phyloP scores from a whole-genome alignment of 2,797 vertebrate genomes.

The Hapalemur alaotrensis region DNA sequence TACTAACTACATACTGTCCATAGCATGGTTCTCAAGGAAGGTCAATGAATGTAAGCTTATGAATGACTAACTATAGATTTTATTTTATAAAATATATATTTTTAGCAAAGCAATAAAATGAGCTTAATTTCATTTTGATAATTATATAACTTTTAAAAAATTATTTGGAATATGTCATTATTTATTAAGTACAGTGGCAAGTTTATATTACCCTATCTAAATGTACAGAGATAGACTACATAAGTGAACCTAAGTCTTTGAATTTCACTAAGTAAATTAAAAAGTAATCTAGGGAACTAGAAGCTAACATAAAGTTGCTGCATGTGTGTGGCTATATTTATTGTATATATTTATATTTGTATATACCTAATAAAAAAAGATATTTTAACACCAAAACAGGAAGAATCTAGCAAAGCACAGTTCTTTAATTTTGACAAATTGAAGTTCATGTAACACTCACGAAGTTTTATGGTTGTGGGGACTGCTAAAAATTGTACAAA shows the following conservation, averaged over 20 bases:
- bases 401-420: background rate
- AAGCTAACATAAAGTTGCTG: background rate
- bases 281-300: background rate
- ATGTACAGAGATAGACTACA: background rate
- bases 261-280: background rate
- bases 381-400: background rate
- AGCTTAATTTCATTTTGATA: background rate
- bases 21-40: background rate
- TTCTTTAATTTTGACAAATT: background rate
- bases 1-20: background rate
- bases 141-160: background rate
- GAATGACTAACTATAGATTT: background rate
- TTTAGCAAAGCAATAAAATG: background rate
- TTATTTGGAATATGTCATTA: background rate
- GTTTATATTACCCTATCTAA: background rate
- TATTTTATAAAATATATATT: background rate
- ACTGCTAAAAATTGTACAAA: background rate
- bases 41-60: background rate
- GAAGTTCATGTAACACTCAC: background rate
- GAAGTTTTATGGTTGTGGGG: background rate
- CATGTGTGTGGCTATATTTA: background rate
- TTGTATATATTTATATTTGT: background rate
- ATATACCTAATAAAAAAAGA: background rate
- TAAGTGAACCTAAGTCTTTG: background rate
- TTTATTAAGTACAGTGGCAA: background rate